Conservation (phyloP, 2,888 invertebrate genomes). For the Nephrotoma appendiculata region DNA sequence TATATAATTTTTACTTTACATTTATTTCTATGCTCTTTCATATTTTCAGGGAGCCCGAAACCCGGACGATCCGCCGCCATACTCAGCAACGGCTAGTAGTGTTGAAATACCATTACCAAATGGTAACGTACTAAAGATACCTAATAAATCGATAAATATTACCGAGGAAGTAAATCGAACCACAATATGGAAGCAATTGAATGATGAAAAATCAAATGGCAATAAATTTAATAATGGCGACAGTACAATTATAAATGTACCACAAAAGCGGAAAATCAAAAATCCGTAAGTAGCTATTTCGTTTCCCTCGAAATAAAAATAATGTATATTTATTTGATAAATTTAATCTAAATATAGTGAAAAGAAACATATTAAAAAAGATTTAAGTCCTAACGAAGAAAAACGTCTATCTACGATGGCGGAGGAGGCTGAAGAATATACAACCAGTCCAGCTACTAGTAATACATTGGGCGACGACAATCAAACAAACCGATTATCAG, state of each 20-base stretch:
- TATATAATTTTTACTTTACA: not conserved
- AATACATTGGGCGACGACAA: conserved; percentile 2
- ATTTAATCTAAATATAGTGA: conserved; percentile 5
- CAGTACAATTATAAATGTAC: conserved; percentile 13
- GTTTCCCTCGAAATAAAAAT: not conserved
- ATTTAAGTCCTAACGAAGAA: conserved; percentile 29
- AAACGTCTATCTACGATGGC: conserved; percentile 71
- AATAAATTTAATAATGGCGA: not conserved
- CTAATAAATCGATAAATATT: conserved; percentile 71
- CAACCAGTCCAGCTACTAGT: conserved; percentile 27
- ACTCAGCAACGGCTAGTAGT: not conserved
- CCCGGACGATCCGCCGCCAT: not conserved
- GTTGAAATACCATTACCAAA: conserved; percentile 78
- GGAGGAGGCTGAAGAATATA: conserved; percentile 71
- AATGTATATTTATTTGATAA: not conserved
- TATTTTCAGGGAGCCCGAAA: not conserved
- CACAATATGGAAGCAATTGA: conserved; percentile 87
- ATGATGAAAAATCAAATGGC: conserved; percentile 36
- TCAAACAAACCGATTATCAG: conserved; percentile 7
- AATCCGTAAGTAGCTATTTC: not conserved
- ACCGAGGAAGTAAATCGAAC: conserved; percentile 88
- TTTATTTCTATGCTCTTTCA: not conserved
- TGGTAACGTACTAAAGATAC: conserved; percentile 82
- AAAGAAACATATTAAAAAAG: conserved; percentile 29
- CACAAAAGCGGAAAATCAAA: conserved; percentile 27